Conservation (phyloP, 2,888 invertebrate species). For the Caprella mutica region DNA sequence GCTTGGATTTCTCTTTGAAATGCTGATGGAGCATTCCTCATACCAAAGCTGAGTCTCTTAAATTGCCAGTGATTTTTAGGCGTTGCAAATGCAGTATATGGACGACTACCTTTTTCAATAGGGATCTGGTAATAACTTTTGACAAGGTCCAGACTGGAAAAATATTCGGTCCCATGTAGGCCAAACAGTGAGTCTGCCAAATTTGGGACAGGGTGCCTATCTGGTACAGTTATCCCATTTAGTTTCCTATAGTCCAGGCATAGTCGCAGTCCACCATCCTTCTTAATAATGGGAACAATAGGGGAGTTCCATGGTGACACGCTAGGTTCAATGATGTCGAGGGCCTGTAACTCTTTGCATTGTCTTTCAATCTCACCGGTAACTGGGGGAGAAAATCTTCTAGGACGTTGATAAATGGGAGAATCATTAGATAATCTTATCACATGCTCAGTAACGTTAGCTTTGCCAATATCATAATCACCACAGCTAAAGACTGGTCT, state of each 20-base stretch:
- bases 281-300: neutral
- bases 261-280: neutral
- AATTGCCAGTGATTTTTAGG: neutral
- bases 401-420: neutral
- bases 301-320: neutral
- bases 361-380: too few relatives aligned
- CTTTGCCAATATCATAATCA: too few relatives aligned
- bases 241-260: conserved; percentile 3
- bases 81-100: neutral
- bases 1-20: neutral
- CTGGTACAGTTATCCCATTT: neutral
- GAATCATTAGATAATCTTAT: too few relatives aligned
- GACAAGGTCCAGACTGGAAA: conserved; percentile 2
- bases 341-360: neutral
- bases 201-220: neutral
- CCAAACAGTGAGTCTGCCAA: conserved; percentile 2
- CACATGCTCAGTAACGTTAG: too few relatives aligned
- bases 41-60: neutral
- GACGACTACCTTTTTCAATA: neutral
- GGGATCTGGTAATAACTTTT: neutral
- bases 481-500: too few relatives aligned
- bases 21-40: neutral
- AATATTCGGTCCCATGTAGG: conserved; percentile 1
- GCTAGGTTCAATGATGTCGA: neutral
- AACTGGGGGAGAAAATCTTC: neutral